Evolutionary conservation across 2,797 vertebrate genomes (phyloP).

Genomic region (Poecilia wingei): DNA sequence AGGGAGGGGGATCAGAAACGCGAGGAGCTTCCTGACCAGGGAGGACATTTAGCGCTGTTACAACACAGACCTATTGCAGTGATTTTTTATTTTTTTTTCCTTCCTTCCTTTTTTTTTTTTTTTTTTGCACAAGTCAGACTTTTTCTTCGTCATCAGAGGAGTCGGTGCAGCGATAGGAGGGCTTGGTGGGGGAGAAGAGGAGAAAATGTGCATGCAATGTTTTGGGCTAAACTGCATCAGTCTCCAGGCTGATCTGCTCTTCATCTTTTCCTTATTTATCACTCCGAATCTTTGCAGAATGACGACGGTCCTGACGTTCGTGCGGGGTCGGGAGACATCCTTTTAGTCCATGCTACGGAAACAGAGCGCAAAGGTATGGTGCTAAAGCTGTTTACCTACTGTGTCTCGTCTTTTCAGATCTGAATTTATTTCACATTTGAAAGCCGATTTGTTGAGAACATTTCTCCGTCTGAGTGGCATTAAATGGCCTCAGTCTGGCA

Average conservation of each 20-base stretch:
- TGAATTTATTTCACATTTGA: neutral
- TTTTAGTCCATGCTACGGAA: slow-evolving; percentile 96
- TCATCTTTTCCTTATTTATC: slow-evolving; percentile 18
- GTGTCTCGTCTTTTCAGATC: neutral
- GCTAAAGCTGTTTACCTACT: neutral
- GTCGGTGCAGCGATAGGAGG: slow-evolving; percentile 64
- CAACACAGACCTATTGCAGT: slow-evolving; percentile 37
- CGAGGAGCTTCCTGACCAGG: slow-evolving; percentile 5
- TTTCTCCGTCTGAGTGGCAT: slow-evolving; percentile 19
- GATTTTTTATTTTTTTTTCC: slow-evolving; percentile 38
- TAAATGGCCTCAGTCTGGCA: slow-evolving; percentile 25
- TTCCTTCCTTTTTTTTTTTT: slow-evolving; percentile 17
- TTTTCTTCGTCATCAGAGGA: slow-evolving; percentile 67
- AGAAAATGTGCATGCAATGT: slow-evolving; percentile 48
- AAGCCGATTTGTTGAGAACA: neutral
- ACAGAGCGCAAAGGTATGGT: slow-evolving; percentile 94
- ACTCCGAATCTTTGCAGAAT: slow-evolving; percentile 76
- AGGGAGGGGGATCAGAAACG: neutral
- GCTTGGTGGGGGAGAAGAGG: slow-evolving; percentile 36
- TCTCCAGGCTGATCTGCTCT: slow-evolving; percentile 15
- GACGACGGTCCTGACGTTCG: slow-evolving; percentile 97
- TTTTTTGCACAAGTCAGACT: slow-evolving; percentile 54
- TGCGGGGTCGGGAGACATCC: slow-evolving; percentile 94
- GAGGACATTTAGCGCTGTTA: slow-evolving; percentile 20
- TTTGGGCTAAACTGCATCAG: slow-evolving; percentile 63